phyloP scores from a whole-genome alignment of 2,797 vertebrate genomes.

The Cephalopachus bancanus region DNA sequence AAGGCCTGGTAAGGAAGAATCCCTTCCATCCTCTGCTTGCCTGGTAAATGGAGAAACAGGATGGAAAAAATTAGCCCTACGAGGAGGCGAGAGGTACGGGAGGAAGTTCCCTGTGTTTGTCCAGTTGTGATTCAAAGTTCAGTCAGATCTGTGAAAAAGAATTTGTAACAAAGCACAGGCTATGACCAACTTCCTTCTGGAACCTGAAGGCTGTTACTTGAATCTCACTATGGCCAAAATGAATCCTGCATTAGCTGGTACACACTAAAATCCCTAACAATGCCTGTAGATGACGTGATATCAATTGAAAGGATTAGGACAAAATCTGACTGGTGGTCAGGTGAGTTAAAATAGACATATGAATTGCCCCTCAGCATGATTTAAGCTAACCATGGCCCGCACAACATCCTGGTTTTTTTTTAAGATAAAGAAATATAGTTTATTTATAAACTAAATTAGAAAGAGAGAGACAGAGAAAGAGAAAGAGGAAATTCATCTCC shows the following conservation, averaged over 20 bases:
- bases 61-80: conserved; percentile 51
- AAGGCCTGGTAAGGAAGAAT: conserved; percentile 49
- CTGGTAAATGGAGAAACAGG: conserved; percentile 33
- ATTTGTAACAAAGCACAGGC: not conserved
- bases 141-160: conserved; percentile 61
- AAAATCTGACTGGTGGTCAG: conserved; percentile 1
- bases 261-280: conserved; percentile 40
- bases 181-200: conserved; percentile 15
- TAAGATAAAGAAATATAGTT: too few relatives aligned
- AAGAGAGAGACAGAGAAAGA: too few relatives aligned
- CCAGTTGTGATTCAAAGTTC: conserved; percentile 64
- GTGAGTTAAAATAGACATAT: not conserved
- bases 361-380: not conserved
- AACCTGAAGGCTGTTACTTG: conserved; percentile 21
- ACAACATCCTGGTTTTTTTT: not conserved
- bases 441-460: too few relatives aligned
- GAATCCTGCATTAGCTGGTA: conserved; percentile 7
- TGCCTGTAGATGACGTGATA: not conserved
- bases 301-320: conserved; percentile 19
- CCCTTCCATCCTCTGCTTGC: not conserved
- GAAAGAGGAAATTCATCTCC: too few relatives aligned
- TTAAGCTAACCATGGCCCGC: not conserved
- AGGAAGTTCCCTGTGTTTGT: conserved; percentile 46
- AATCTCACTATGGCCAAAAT: not conserved
- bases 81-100: not conserved